These are phyloP conservation scores for Acanthis flammea DNA, from an alignment of 2,797 vertebrate genomes.

Conservation along the genomic window DNA sequence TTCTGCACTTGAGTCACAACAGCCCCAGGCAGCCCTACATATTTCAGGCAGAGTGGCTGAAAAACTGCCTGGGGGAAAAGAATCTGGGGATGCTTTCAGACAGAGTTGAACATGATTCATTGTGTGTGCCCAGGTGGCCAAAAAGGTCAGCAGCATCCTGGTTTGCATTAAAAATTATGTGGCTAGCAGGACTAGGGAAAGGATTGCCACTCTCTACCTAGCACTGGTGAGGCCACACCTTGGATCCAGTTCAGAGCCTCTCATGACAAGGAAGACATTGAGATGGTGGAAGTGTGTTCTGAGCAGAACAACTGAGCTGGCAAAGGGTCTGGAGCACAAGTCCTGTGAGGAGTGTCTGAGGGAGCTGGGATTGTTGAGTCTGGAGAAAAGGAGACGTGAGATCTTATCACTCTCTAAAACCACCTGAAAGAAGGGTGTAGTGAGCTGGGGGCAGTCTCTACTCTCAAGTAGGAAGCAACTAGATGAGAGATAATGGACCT, in stretches of 20 bases:
- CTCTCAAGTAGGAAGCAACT: background rate
- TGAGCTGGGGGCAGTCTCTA: background rate
- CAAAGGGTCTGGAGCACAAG: background rate
- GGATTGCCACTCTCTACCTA: background rate
- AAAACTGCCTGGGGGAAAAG: accelerated
- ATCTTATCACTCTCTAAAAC: accelerated
- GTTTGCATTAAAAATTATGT: background rate
- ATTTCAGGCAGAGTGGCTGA: background rate
- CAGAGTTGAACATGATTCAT: background rate
- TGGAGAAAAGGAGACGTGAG: background rate
- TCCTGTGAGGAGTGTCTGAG: background rate
- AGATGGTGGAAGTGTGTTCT: background rate
- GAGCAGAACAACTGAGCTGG: background rate
- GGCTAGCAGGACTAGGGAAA: background rate
- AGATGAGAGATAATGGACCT: background rate
- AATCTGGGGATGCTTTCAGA: accelerated
- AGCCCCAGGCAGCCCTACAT: no score
- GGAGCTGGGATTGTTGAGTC: background rate
- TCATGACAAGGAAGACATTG: background rate
- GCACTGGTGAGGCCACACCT: background rate
- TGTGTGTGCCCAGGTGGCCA: background rate
- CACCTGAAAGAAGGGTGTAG: background rate
- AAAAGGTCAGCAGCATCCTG: background rate
- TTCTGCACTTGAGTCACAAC: background rate
- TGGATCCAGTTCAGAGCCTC: background rate